A percentile compares a stretch with the other conserved stretches of the same genome.
phyloP scores from a whole-genome alignment of 2,113 vertebrate genomes.

The Mobula hypostoma region DNA sequence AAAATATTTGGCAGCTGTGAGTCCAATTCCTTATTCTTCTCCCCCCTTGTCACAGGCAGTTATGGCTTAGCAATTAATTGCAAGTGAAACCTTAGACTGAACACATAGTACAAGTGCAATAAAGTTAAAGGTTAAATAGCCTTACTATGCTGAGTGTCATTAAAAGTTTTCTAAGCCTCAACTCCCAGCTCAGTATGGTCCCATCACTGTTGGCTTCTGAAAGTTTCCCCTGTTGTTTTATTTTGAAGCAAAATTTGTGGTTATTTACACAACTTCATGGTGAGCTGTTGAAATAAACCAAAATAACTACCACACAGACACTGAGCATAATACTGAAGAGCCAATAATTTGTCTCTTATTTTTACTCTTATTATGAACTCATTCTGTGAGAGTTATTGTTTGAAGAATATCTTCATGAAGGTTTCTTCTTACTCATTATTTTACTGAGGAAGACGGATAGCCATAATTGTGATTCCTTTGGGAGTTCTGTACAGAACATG shows the following conservation, averaged over 20 bases:
- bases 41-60: slow-evolving; percentile 41
- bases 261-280: slow-evolving; percentile 16
- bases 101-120: slow-evolving; percentile 54
- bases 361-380: not conserved
- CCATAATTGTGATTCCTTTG: not conserved
- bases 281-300: slow-evolving; percentile 32
- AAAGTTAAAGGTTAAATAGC: slow-evolving; percentile 56
- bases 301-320: slow-evolving; percentile 17
- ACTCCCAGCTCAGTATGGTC: slow-evolving; percentile 43
- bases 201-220: slow-evolving; percentile 18
- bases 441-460: not conserved
- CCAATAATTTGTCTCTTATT: not conserved
- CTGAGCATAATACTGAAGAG: too few species aligned
- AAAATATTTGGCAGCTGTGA: slow-evolving; percentile 53
- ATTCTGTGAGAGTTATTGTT: not conserved
- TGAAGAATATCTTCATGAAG: not conserved
- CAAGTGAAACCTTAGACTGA: slow-evolving; percentile 56
- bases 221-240: slow-evolving; percentile 19
- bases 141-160: slow-evolving; percentile 57
- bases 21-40: slow-evolving; percentile 39
- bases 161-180: slow-evolving; percentile 54
- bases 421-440: not conserved
- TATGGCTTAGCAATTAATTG: slow-evolving; percentile 48
- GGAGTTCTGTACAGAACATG: not conserved
- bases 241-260: slow-evolving; percentile 1